Evolutionary conservation across 2,113 vertebrate genomes (phyloP).

Genomic region (Pollimyrus isidori): DNA sequence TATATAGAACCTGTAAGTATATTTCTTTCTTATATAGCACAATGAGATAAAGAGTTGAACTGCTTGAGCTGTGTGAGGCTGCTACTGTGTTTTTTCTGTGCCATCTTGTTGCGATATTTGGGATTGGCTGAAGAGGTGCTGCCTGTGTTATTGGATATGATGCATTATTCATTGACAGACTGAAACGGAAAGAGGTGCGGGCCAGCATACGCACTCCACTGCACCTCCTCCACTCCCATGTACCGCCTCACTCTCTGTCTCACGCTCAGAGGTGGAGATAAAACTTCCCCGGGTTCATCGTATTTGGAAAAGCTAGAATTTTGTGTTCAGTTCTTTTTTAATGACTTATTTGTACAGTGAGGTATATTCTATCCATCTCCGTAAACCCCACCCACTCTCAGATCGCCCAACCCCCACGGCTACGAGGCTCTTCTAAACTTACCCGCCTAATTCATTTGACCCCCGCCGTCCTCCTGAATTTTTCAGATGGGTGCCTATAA

Average conservation of each 20-base stretch:
- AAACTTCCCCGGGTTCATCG: background rate
- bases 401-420: background rate
- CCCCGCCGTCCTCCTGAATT: slow-evolving; percentile 22
- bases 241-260: background rate
- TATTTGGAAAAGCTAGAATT: background rate
- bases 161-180: slow-evolving; percentile 9
- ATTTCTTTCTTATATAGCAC: background rate
- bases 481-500: slow-evolving; percentile 17
- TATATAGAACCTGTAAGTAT: background rate
- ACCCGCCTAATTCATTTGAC: slow-evolving; percentile 9
- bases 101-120: background rate
- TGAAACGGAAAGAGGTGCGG: background rate
- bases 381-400: slow-evolving; percentile 4
- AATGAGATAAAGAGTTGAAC: background rate
- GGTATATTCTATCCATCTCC: background rate
- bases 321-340: background rate
- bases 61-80: background rate
- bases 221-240: background rate
- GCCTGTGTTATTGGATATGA: background rate
- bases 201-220: background rate
- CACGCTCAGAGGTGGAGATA: background rate
- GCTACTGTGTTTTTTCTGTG: background rate
- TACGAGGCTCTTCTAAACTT: slow-evolving; percentile 3
- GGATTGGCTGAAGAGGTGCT: background rate
- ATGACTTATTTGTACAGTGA: background rate